Conservation (phyloP, 2,888 invertebrate species). For the Hyles lineata region DNA sequence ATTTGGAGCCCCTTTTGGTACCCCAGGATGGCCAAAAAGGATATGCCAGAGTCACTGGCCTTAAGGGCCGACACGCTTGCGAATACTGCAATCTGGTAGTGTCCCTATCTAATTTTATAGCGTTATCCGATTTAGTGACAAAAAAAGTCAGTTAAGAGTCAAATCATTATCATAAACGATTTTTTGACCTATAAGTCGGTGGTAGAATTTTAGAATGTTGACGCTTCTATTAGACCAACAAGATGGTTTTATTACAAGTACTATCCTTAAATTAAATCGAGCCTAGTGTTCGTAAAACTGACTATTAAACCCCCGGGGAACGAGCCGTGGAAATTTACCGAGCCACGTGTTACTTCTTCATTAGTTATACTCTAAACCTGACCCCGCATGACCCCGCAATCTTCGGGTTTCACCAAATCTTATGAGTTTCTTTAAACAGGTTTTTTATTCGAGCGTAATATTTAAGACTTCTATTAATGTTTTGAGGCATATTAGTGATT, state of each 20-base stretch:
- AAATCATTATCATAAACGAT: too few relatives aligned
- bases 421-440: background rate
- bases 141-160: too few relatives aligned
- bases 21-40: too few relatives aligned
- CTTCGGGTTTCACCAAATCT: background rate
- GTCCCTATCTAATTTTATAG: too few relatives aligned
- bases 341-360: background rate
- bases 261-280: background rate
- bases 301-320: background rate
- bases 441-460: too few relatives aligned
- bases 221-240: background rate
- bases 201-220: background rate
- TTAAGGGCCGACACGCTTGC: too few relatives aligned
- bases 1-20: too few relatives aligned
- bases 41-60: too few relatives aligned
- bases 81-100: too few relatives aligned
- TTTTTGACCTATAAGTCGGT: background rate
- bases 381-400: background rate
- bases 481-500: too few relatives aligned
- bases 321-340: background rate
- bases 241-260: background rate
- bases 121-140: too few relatives aligned
- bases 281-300: conserved; percentile 2
- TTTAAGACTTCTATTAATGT: background rate
- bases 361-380: background rate